Evolutionary conservation across 2,888 invertebrate genomes (phyloP).

Genomic region (Plemyria rubiginata): DNA sequence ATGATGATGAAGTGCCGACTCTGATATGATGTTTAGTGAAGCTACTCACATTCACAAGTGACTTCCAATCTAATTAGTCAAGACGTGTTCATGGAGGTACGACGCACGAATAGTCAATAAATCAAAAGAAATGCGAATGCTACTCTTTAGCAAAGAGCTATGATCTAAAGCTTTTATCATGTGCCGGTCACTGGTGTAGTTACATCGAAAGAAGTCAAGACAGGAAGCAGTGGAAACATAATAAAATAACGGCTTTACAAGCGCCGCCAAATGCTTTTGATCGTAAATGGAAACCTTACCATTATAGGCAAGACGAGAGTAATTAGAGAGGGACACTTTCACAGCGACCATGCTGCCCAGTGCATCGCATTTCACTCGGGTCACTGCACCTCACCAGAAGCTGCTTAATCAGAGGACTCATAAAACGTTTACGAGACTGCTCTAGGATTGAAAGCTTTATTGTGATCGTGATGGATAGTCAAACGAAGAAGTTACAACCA

Average conservation of each 20-base stretch:
- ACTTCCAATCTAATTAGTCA: background rate
- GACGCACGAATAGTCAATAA: background rate
- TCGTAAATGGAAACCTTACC: constrained; percentile 41
- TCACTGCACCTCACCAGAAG: constrained; percentile 63
- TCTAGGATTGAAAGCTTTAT: constrained; percentile 11
- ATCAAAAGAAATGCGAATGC: background rate
- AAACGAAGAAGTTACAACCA: constrained; percentile 11
- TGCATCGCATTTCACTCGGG: constrained; percentile 71
- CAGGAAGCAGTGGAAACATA: constrained; percentile 30
- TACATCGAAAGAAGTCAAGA: background rate
- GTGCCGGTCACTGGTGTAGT: background rate
- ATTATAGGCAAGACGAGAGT: constrained; percentile 56
- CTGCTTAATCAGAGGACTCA: constrained; percentile 14
- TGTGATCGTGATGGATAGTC: constrained; percentile 11
- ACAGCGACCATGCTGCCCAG: constrained; percentile 52
- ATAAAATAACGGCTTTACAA: constrained; percentile 40
- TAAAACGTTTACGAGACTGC: constrained; percentile 19
- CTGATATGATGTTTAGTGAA: constrained; percentile 6
- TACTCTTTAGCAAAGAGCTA: too few species aligned
- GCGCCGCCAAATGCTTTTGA: constrained; percentile 27
- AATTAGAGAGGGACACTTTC: constrained; percentile 78
- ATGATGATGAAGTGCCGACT: constrained; percentile 24
- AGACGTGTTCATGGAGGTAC: background rate
- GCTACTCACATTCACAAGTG: background rate
- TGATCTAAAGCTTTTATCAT: too few species aligned